Percentiles rank a stretch among this genome's conserved stretches.
Conservation (phyloP, 2,113 vertebrate genomes). For the Emydocephalus ijimae region DNA sequence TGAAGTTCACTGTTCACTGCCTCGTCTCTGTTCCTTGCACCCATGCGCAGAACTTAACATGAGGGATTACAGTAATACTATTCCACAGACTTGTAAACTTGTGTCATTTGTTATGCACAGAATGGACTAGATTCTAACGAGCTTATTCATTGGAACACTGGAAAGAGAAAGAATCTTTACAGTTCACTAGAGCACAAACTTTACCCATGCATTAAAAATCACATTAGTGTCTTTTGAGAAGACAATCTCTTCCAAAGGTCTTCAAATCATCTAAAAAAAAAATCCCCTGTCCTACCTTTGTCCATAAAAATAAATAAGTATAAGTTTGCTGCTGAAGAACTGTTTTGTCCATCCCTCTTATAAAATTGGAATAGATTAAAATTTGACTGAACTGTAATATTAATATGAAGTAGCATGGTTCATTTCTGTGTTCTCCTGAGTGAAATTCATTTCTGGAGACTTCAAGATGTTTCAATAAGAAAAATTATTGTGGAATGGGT, state of each 20-base stretch:
- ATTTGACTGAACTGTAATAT: slow-evolving; percentile 54
- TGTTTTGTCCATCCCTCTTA: slow-evolving; percentile 66
- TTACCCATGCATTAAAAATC: slow-evolving; percentile 56
- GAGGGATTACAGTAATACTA: slow-evolving; percentile 55
- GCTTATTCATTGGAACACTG: slow-evolving; percentile 62
- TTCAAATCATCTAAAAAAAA: slow-evolving; percentile 8
- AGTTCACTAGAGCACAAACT: slow-evolving; percentile 55
- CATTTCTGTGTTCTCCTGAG: slow-evolving; percentile 66
- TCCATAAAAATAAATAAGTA: slow-evolving; percentile 52
- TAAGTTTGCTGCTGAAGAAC: slow-evolving; percentile 61
- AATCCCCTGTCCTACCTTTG: slow-evolving; percentile 61
- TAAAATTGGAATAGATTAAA: slow-evolving; percentile 70
- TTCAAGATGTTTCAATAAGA: slow-evolving; percentile 56
- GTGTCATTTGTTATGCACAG: slow-evolving; percentile 66
- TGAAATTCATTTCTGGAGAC: slow-evolving; percentile 69
- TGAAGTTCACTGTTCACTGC: no score
- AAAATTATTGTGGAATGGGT: slow-evolving; percentile 13
- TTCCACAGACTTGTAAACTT: slow-evolving; percentile 66
- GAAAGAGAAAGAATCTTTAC: slow-evolving; percentile 50
- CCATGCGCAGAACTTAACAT: no score
- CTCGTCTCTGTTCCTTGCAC: no score
- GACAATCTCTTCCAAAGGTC: background rate
- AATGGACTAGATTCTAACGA: slow-evolving; percentile 65
- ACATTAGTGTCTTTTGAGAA: slow-evolving; percentile 33
- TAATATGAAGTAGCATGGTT: slow-evolving; percentile 67